Evolutionary conservation across 2,797 vertebrate species (phyloP).

Genomic region (Lutjanus argentimaculatus): DNA sequence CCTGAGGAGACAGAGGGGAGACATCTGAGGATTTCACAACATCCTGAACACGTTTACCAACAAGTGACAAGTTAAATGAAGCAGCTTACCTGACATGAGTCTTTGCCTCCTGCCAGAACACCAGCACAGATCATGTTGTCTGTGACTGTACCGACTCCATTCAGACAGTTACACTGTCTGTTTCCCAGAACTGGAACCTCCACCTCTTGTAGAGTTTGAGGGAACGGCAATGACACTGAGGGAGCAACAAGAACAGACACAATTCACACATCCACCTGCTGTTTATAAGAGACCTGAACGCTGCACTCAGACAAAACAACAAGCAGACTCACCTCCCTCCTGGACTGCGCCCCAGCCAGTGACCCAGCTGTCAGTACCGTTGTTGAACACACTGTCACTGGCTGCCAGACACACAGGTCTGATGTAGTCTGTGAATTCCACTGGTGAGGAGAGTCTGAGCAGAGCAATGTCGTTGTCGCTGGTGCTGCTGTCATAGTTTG

Average conservation of each 20-base stretch:
- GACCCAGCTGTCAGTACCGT: conserved; percentile 72
- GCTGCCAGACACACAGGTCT: conserved; percentile 87
- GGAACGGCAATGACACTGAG: conserved; percentile 57
- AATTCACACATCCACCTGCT: conserved; percentile 1
- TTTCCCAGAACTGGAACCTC: conserved; percentile 71
- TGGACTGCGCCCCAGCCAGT: conserved; percentile 71
- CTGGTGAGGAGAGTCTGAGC: conserved; percentile 69
- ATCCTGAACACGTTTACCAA: not conserved
- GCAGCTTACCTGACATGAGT: conserved; percentile 72
- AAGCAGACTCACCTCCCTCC: conserved; percentile 64
- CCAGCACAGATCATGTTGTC: conserved; percentile 81
- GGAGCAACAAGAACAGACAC: not conserved
- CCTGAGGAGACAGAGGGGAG: conserved; percentile 7
- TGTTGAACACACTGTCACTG: conserved; percentile 66
- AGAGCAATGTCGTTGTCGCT: conserved; percentile 71
- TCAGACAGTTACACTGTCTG: conserved; percentile 70
- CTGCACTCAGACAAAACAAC: not conserved
- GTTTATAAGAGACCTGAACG: not conserved
- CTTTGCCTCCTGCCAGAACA: conserved; percentile 71
- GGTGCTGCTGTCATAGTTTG: conserved; percentile 28
- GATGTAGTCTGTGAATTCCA: conserved; percentile 81
- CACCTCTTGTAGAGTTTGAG: conserved; percentile 75
- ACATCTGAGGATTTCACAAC: not conserved
- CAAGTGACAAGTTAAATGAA: not conserved
- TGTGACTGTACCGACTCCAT: conserved; percentile 26